Base-by-base conservation (phyloP, 2,113 vertebrate species). In the Aegithalos caudatus region DNA sequence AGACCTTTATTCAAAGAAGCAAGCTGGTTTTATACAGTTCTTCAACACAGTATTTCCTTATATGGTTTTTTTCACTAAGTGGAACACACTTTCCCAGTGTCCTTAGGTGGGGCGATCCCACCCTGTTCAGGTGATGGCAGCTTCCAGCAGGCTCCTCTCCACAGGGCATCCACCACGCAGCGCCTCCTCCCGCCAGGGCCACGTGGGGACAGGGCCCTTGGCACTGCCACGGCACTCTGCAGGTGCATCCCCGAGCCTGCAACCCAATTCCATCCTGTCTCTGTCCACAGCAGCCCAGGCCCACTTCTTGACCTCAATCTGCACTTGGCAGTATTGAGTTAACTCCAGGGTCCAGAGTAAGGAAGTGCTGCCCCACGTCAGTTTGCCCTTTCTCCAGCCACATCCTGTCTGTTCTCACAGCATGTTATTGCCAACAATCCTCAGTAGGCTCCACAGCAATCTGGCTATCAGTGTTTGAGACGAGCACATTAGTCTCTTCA, bases 141-240 rank as follows among this genome's bases (percentile, higher is more conserved):
- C 22, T n/a, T 24, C 29, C 21, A 5, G 64, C 64, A 27, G 44
- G 72, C 42, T 74, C 25, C 19, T 74, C 20, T 58, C 11, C 4
- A 0, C 17, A 5, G 33, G 23, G 11, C 11, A 29, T 45, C 40
- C 3, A 1, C 25, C 40, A 21, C 6, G 0, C 0, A 1, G 10
- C 33, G 13, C 17, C 33, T 74, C 42, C 33, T 57, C 3, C 14
- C 14, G 1, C 14, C 13, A 23, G 4, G 42, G 54, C 14, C 71
- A 13, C 0, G 1, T 2, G 5, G 42, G 10, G 6, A 29, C 40
- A 12, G 42, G 11, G 10, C 19, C 20, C 42, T 47, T 14, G 22
- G n/a, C 54, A 17, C 5, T 18, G 54, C 54, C n/a, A 11, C 5
- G 72, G 42, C 0, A 0, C 51, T 47, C 54, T 47, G 42, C 54